phyloP scores from a whole-genome alignment of 2,113 vertebrate species.

The Corythornis madagascariensis region DNA sequence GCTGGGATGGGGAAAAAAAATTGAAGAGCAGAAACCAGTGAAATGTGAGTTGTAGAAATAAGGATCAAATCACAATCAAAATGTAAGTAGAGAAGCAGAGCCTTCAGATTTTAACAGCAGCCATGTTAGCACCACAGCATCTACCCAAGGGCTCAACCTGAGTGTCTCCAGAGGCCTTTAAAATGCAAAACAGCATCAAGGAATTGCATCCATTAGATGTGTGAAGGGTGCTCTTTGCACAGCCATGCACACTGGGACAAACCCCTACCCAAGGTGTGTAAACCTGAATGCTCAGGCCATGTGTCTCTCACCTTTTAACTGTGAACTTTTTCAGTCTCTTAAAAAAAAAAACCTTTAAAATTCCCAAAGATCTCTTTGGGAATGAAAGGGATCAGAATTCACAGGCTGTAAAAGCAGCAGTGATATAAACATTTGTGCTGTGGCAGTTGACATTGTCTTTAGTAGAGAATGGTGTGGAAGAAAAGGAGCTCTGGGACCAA shows the following conservation, averaged over 20 bases:
- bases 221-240: neutral
- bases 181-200: constrained; percentile 16
- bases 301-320: neutral
- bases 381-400: neutral
- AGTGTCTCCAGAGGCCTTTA: neutral
- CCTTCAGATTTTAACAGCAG: constrained; percentile 4
- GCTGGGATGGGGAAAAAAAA: constrained; percentile 43
- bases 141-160: neutral
- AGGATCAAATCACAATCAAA: constrained; percentile 37
- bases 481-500: neutral
- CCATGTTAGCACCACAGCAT: constrained; percentile 12
- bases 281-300: neutral
- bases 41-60: constrained; percentile 61
- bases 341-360: neutral
- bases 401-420: neutral
- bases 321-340: neutral
- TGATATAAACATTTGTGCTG: neutral
- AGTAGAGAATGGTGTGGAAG: neutral
- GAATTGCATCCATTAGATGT: neutral
- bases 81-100: constrained; percentile 49
- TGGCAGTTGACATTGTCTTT: neutral
- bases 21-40: constrained; percentile 29
- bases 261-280: rapidly evolving
- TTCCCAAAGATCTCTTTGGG: neutral
- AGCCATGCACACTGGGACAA: neutral